These are phyloP conservation scores for Chaenogobius annularis DNA, from an alignment of 2,113 vertebrate genomes.

Conservation along the genomic window DNA sequence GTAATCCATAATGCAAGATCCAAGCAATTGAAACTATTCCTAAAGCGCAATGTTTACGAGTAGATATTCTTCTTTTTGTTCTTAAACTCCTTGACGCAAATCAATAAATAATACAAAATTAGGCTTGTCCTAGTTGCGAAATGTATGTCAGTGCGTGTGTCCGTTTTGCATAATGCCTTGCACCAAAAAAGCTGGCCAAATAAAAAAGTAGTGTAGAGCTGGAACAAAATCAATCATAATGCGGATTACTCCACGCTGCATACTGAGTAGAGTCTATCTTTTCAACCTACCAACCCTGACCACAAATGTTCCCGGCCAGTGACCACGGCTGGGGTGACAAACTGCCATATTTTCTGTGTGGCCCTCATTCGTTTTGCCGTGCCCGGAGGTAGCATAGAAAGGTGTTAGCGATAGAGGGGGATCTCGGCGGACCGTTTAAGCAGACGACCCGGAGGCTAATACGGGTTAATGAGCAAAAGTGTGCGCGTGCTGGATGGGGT, in stretches of 20 bases:
- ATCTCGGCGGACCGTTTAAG: slow-evolving; percentile 76
- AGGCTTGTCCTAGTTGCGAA: slow-evolving; percentile 32
- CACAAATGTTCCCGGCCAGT: slow-evolving; percentile 42
- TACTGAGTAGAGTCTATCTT: slow-evolving; percentile 53
- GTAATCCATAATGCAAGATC: slow-evolving; percentile 10
- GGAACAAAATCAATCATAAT: slow-evolving; percentile 72
- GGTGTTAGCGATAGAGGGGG: slow-evolving; percentile 12
- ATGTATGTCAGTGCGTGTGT: slow-evolving; percentile 20
- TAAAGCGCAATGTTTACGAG: slow-evolving; percentile 11
- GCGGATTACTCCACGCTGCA: slow-evolving; percentile 61
- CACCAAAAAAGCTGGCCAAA: slow-evolving; percentile 23
- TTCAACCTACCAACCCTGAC: not conserved
- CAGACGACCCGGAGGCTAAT: slow-evolving; percentile 79
- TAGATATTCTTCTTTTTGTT: slow-evolving; percentile 8
- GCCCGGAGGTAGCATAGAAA: slow-evolving; percentile 67
- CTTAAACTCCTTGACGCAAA: slow-evolving; percentile 30
- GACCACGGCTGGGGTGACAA: slow-evolving; percentile 51
- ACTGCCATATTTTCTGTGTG: slow-evolving; percentile 51
- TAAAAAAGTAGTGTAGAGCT: slow-evolving; percentile 36
- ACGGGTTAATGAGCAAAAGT: slow-evolving; percentile 81
- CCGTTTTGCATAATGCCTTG: slow-evolving; percentile 15
- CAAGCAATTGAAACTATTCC: not conserved
- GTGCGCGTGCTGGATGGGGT: slow-evolving; percentile 1
- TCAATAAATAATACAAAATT: slow-evolving; percentile 39
- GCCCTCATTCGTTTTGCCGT: slow-evolving; percentile 60